Conservation (phyloP, 2,113 vertebrate genomes). For the Callionymus lyra region DNA sequence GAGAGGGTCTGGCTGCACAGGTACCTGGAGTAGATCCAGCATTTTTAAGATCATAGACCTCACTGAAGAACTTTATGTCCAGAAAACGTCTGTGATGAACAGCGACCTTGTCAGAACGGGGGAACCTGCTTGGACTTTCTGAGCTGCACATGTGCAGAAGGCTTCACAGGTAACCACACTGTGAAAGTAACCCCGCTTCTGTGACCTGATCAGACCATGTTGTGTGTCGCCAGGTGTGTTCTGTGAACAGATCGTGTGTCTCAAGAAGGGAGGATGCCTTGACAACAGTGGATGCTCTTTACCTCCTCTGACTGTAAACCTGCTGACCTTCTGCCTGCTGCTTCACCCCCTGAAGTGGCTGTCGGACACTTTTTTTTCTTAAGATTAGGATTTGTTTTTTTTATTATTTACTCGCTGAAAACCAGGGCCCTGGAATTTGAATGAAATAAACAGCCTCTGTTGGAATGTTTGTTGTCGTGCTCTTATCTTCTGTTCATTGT, state of each 20-base stretch:
- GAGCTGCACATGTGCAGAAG: slow-evolving; percentile 73
- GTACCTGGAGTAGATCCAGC: slow-evolving; percentile 7
- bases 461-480: too few species aligned
- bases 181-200: not conserved
- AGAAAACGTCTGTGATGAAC: slow-evolving; percentile 82
- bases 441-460: too few species aligned
- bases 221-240: slow-evolving; percentile 42
- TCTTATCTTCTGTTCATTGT: too few species aligned
- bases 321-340: slow-evolving; percentile 53
- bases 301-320: slow-evolving; percentile 38
- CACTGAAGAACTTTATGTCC: not conserved
- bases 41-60: too few species aligned
- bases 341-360: slow-evolving; percentile 1
- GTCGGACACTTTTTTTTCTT: too few species aligned
- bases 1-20: slow-evolving; percentile 70
- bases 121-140: slow-evolving; percentile 84
- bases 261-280: slow-evolving; percentile 59
- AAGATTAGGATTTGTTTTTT: too few species aligned
- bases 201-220: slow-evolving; percentile 1
- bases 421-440: too few species aligned
- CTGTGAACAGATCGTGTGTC: slow-evolving; percentile 72
- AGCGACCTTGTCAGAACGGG: slow-evolving; percentile 81
- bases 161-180: slow-evolving; percentile 34
- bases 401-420: too few species aligned
- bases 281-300: slow-evolving; percentile 25